Percentiles rank a stretch among this genome's conserved stretches.
These are phyloP conservation scores for Myotis daubentonii DNA, from an alignment of 2,797 vertebrate species.

Conservation along the genomic window DNA sequence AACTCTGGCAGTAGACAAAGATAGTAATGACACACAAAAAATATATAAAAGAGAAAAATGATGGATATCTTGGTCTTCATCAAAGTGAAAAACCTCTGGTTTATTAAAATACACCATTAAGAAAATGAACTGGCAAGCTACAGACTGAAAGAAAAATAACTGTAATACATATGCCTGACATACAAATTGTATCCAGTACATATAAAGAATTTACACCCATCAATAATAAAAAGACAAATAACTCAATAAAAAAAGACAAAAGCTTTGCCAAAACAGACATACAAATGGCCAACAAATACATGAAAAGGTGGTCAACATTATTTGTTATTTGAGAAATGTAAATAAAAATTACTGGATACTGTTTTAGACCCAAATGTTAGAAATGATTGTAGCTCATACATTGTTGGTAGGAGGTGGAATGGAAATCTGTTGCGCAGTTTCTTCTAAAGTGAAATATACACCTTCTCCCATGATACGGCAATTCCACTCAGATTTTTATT, in stretches of 20 bases:
- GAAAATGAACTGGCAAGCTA: constrained; percentile 10
- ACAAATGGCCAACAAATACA: background rate
- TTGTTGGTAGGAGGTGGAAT: background rate
- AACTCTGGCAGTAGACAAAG: background rate
- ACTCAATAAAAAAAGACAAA: background rate
- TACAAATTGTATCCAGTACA: background rate
- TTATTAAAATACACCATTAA: background rate
- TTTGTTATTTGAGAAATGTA: background rate
- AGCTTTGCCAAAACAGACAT: background rate
- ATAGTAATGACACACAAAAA: background rate
- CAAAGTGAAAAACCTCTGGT: background rate
- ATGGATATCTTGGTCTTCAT: background rate
- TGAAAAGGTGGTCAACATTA: background rate
- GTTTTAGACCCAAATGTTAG: background rate
- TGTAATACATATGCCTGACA: background rate
- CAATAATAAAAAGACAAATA: background rate
- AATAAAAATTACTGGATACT: background rate
- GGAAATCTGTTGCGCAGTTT: background rate
- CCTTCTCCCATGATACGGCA: background rate
- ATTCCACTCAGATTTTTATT: background rate
- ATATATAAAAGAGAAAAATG: background rate
- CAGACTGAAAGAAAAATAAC: background rate
- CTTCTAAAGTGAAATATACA: background rate
- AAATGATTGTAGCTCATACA: background rate
- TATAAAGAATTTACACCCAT: background rate